Evolutionary conservation across 2,888 invertebrate genomes (phyloP), one percentile per base, ranked within the genome.

Genomic region (Neoascia interrupta): DNA sequence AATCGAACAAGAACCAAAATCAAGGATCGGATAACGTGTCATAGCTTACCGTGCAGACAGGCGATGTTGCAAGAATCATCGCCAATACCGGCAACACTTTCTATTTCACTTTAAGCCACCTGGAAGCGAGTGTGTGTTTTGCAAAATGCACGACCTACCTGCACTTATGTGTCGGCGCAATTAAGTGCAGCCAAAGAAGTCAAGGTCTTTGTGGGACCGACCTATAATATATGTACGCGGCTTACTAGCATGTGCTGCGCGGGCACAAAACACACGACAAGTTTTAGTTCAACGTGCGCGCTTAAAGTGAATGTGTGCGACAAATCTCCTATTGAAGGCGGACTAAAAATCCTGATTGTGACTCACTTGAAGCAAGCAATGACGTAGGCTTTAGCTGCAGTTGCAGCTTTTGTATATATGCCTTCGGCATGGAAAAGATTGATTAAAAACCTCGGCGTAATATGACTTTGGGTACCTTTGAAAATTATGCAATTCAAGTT

Each of bases 131-230:
- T n/a, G n/a, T n/a, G n/a, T n/a, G n/a, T n/a, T n/a, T n/a, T n/a
- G n/a, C n/a, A n/a, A n/a, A n/a, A n/a, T n/a, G n/a, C n/a, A 47
- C 47, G 23, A 47, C 36, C 56, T 28, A 31, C 19, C 28, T 58
- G 28, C 10, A n/a, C 31, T 6, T 31, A 31, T 31, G 31, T 31
- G n/a, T n/a, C 64, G 54, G 47, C 23, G 63, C 56, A 54, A 74
- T 54, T 8, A 18, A 34, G 19, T 36, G 26, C 31, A 37, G 8
- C 31, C 31, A 31, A 28, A 37, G 70, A 76, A 76, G 76, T 76
- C 76, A 76, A 76, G 76, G 76, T 72, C 72, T 64, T 54, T 15
- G 15, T 39, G 70, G 63, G 63, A 36, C 56, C 75, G 70, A 64
- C 70, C 70, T 70, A 54, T 72, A n/a, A 60, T 70, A 64, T n/a